Percentiles rank a stretch among this genome's conserved stretches.
phyloP scores from a whole-genome alignment of 2,113 vertebrate genomes.

The Oxygymnocypris stewartii region DNA sequence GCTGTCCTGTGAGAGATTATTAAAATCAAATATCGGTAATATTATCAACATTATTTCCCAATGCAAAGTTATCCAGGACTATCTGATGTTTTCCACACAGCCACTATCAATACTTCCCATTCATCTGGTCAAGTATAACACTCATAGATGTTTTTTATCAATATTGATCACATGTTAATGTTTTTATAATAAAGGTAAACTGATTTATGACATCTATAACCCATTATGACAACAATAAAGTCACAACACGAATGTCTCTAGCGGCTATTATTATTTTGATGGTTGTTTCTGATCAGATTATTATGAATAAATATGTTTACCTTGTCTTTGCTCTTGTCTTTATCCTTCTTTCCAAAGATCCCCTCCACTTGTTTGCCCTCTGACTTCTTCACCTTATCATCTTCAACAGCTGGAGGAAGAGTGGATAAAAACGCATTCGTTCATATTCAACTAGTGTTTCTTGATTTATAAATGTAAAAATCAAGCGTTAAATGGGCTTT shows the following conservation, averaged over 20 bases:
- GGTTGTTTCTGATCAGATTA: background rate
- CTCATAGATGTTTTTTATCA: background rate
- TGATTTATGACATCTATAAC: background rate
- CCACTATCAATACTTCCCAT: background rate
- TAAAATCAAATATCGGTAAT: background rate
- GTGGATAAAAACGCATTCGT: background rate
- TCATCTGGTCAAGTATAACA: background rate
- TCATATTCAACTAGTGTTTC: background rate
- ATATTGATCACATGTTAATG: background rate
- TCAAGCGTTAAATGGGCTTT: too few species aligned
- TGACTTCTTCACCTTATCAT: constrained; percentile 49
- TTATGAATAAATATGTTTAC: background rate
- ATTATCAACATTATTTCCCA: background rate
- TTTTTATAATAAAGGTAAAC: background rate
- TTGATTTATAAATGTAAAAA: background rate
- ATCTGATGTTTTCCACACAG: background rate
- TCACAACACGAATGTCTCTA: background rate
- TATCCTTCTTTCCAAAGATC: constrained; percentile 53
- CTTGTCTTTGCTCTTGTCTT: constrained; percentile 37
- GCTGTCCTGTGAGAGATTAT: too few species aligned
- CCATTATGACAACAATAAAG: background rate
- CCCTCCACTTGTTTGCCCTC: constrained; percentile 62
- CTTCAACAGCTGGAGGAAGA: constrained; percentile 48
- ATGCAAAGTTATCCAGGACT: background rate
- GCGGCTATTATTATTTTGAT: background rate